phyloP scores from a whole-genome alignment of 2,113 vertebrate genomes.

The Ptilonorhynchus violaceus region DNA sequence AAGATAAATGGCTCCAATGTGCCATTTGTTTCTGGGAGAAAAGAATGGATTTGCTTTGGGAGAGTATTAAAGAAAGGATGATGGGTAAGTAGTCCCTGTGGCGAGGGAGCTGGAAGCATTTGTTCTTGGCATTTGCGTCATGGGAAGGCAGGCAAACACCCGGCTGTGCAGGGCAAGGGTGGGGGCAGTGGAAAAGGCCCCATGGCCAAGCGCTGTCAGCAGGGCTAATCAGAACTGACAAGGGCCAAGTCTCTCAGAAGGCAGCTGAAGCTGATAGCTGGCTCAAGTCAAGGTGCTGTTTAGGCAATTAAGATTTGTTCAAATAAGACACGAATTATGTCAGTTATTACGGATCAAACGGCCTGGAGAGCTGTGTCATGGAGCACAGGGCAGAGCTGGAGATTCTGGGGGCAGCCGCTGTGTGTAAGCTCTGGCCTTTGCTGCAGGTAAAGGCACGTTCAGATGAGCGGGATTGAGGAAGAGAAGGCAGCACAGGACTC shows the following conservation, averaged over 20 bases:
- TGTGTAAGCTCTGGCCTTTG: not conserved
- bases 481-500: not conserved
- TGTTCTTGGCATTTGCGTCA: not conserved
- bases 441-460: fast-evolving
- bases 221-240: not conserved
- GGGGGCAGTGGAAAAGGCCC: not conserved
- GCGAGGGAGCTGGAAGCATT: not conserved
- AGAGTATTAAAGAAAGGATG: not conserved
- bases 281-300: not conserved
- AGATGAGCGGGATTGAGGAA: not conserved
- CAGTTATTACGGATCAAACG: not conserved
- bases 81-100: not conserved
- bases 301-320: not conserved
- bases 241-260: fast-evolving
- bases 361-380: not conserved
- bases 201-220: not conserved
- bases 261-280: not conserved
- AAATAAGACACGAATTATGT: not conserved
- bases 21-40: not conserved
- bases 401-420: not conserved
- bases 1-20: not conserved
- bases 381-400: not conserved
- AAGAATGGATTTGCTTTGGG: not conserved
- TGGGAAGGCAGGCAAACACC: not conserved
- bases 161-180: not conserved